Conservation (phyloP, 2,113 vertebrate genomes). For the Eptesicus fuscus region DNA sequence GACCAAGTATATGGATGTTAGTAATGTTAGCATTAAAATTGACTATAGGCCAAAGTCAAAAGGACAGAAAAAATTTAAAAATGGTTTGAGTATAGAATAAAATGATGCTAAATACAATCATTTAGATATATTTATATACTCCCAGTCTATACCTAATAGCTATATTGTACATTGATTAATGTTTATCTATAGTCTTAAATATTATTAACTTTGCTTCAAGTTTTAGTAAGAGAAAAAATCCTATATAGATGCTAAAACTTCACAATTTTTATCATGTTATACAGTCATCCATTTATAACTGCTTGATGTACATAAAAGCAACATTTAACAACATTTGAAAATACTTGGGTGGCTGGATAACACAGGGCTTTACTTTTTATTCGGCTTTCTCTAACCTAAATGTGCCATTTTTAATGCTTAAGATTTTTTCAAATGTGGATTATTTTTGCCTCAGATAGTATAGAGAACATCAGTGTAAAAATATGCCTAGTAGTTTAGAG, state of each 20-base stretch:
- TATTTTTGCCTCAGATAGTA: neutral
- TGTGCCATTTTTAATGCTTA: neutral
- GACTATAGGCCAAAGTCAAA: neutral
- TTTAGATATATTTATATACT: neutral
- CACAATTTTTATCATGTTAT: neutral
- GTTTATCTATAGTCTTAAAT: neutral
- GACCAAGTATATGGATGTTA: neutral
- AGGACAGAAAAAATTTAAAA: neutral
- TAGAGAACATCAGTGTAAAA: neutral
- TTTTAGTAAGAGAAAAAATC: neutral
- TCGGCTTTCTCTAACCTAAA: neutral
- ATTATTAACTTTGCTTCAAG: neutral
- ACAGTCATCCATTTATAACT: neutral
- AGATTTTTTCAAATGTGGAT: neutral
- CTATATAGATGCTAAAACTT: neutral
- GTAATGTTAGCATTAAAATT: neutral
- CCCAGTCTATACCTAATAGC: neutral
- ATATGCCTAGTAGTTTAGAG: neutral
- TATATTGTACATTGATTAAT: neutral
- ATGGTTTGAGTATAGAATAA: neutral
- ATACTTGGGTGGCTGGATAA: neutral
- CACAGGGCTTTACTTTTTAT: constrained; percentile 7
- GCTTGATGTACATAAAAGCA: constrained; percentile 2
- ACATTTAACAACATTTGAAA: constrained; percentile 9
- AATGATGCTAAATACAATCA: constrained; percentile 7